phyloP scores from a whole-genome alignment of 2,888 invertebrate species.

The Calliopum simillimum region DNA sequence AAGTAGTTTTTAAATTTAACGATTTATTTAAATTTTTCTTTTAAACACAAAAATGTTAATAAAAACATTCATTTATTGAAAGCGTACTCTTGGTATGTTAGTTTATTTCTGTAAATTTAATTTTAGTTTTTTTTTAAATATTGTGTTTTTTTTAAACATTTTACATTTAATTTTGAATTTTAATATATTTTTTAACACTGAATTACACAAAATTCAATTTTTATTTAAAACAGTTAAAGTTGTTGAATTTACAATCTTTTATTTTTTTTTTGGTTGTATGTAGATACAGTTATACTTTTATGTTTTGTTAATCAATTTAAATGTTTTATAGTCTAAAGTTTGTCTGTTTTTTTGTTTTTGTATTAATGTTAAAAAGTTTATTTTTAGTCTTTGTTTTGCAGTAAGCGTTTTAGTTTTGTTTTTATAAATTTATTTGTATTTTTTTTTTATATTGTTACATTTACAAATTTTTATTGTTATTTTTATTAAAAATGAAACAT shows the following conservation, averaged over 20 bases:
- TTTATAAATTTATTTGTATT: constrained; percentile 36
- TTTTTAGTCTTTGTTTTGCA: constrained; percentile 63
- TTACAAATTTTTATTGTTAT: constrained; percentile 15
- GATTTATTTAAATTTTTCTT: neutral
- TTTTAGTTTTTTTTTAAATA: neutral
- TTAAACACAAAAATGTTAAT: constrained; percentile 1
- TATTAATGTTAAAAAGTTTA: constrained; percentile 30
- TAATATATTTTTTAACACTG: constrained; percentile 14
- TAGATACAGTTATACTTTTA: neutral
- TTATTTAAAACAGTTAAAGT: constrained; percentile 19
- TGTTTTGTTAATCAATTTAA: constrained; percentile 17
- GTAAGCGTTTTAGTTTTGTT: constrained; percentile 57
- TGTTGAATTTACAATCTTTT: constrained; percentile 30
- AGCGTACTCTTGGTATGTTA: neutral
- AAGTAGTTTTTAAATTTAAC: constrained; percentile 8
- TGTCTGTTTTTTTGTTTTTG: constrained; percentile 42
- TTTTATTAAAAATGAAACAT: constrained; percentile 17
- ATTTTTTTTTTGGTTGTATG: constrained; percentile 2
- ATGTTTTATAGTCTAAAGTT: constrained; percentile 24
- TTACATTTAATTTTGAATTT: constrained; percentile 21
- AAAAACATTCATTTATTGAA: constrained; percentile 9
- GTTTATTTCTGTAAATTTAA: constrained; percentile 15
- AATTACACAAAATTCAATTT: constrained; percentile 36
- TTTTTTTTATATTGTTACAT: constrained; percentile 3
- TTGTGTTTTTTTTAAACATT: constrained; percentile 17